Evolutionary conservation across 2,797 vertebrate genomes (phyloP), one percentile per base, ranked within the genome.

Genomic region (Apogon talboti): DNA sequence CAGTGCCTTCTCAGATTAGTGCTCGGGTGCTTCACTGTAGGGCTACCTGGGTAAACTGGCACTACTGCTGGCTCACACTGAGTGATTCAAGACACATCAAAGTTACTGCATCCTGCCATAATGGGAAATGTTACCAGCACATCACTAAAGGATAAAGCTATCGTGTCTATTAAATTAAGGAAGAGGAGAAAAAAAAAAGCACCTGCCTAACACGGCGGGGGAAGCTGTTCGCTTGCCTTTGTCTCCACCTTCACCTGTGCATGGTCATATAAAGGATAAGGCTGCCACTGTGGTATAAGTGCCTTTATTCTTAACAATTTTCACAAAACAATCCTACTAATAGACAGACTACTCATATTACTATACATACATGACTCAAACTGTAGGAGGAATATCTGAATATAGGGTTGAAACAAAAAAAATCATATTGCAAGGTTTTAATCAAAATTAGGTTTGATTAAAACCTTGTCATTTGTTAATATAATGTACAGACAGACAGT

Each of bases 41-140:
- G 70, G 76, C 71, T 83, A 81, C 79, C 85, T 90, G 87, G 78
- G 71, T 51, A 60, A 81, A 70, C 84, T 81, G 84, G 74, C 78
- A 73, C 56, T 38, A 14, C 11, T 59, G 54, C 37, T 33, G 56
- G 37, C 16, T 44, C 60, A 8, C 2, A 49, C 48, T 6, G 12
- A 33, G 60, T 10, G 47, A 68, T 28, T 59, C 67, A 55, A 46
- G 49, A 16, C 42, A 38, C 16, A 56, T 58, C 57, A 37, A 47
- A 43, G 41, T 8, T 54, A 62, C 50, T 15, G 3, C 52, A 55
- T 11, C n/a, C 37, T 58, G 15, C 45, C 60, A 65, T 57, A 58
- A 43, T 35, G 42, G 24, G 24, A 46, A 33, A 46, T 58, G 43
- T 58, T 79, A 47, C 37, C 62, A 30, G 15, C 3, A 8, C 52